Evolutionary conservation across 1,140 invertebrate genomes (phyloP).

Genomic region (Heterodera carotae): DNA sequence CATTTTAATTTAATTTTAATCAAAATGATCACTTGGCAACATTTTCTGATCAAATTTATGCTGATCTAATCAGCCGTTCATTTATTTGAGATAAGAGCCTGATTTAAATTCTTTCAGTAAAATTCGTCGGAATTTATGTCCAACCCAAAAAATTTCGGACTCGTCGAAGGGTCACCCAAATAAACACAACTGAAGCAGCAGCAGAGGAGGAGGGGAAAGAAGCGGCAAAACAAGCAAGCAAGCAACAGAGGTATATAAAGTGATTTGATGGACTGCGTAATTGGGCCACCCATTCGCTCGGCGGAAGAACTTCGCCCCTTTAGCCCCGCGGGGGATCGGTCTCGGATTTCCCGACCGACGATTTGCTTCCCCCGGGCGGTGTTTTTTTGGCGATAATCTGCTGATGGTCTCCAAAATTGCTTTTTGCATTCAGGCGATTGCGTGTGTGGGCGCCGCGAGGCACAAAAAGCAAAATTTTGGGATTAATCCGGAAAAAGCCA

Average conservation of each 20-base stretch:
- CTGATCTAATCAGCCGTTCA: no score
- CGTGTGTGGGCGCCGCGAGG: neutral
- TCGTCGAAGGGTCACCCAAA: neutral
- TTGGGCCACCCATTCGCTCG: neutral
- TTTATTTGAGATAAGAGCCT: no score
- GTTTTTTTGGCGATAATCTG: neutral
- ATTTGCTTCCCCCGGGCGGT: neutral
- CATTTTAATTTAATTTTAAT: no score
- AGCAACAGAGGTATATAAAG: neutral
- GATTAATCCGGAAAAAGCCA: neutral
- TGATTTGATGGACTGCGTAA: neutral
- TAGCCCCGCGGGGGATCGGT: neutral
- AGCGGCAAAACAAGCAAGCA: neutral
- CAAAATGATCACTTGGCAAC: no score
- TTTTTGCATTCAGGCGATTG: neutral
- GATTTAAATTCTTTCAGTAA: no score
- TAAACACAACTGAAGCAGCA: neutral
- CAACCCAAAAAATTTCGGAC: neutral
- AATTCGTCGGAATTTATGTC: neutral
- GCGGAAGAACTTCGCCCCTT: neutral
- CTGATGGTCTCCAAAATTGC: neutral
- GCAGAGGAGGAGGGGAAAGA: neutral
- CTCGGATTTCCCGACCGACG: conserved; percentile 3
- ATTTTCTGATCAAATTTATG: no score
- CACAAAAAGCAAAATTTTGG: neutral